These are phyloP conservation scores for Poeciliopsis turrubarensis DNA, from an alignment of 2,113 vertebrate species.

Conservation along the genomic window DNA sequence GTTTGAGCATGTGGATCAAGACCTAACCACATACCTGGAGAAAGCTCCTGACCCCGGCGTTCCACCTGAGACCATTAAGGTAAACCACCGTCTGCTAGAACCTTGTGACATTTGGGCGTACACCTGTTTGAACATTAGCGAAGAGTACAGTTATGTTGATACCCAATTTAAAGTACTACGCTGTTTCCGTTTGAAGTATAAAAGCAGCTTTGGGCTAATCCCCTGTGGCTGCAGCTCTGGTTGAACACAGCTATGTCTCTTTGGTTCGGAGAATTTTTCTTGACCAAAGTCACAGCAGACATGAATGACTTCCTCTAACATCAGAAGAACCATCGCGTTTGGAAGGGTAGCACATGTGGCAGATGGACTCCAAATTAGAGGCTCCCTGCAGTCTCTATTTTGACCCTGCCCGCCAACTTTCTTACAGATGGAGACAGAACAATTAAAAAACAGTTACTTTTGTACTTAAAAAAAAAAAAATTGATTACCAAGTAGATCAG, in stretches of 20 bases:
- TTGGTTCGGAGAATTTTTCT: slow-evolving; percentile 34
- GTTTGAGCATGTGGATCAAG: slow-evolving; percentile 99
- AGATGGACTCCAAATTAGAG: slow-evolving; percentile 80
- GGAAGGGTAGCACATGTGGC: slow-evolving; percentile 77
- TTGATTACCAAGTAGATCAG: neutral
- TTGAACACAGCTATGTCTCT: slow-evolving; percentile 36
- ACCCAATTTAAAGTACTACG: slow-evolving; percentile 6
- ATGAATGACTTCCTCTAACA: slow-evolving; percentile 53
- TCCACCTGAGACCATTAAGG: slow-evolving; percentile 97
- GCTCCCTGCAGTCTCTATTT: slow-evolving; percentile 72
- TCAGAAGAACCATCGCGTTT: slow-evolving; percentile 71
- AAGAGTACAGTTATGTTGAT: neutral
- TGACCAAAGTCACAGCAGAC: slow-evolving; percentile 55
- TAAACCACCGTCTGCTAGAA: slow-evolving; percentile 62
- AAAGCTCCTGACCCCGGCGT: slow-evolving; percentile 98
- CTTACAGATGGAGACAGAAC: slow-evolving; percentile 56
- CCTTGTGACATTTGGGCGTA: neutral
- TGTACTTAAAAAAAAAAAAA: slow-evolving; percentile 15
- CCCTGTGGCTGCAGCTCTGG: slow-evolving; percentile 24
- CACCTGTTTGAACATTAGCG: neutral
- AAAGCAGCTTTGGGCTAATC: slow-evolving; percentile 30
- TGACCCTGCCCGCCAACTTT: slow-evolving; percentile 64
- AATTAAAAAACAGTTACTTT: slow-evolving; percentile 11
- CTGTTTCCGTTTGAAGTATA: slow-evolving; percentile 26
- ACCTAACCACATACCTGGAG: slow-evolving; percentile 97